phyloP scores from a whole-genome alignment of 2,888 invertebrate species.

The Apodemia duryi region DNA sequence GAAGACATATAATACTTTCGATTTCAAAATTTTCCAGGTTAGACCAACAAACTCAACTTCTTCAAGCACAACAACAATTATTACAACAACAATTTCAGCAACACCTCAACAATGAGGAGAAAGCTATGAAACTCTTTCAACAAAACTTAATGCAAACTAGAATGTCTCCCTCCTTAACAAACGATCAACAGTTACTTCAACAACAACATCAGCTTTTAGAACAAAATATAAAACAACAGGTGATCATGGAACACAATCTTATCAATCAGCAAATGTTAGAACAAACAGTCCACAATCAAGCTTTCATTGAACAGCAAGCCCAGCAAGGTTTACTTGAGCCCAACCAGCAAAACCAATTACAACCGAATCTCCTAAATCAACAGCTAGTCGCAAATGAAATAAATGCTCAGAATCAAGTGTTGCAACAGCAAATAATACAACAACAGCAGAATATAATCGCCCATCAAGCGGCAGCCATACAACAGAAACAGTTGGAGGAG shows the following conservation, averaged over 20 bases:
- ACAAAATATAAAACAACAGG: constrained; percentile 59
- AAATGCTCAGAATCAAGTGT: constrained; percentile 67
- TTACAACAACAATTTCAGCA: constrained; percentile 79
- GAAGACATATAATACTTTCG: neutral
- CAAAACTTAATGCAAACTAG: constrained; percentile 78
- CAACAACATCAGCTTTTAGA: constrained; percentile 56
- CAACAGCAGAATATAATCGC: constrained; percentile 68
- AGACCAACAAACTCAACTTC: constrained; percentile 65
- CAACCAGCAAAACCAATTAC: constrained; percentile 49
- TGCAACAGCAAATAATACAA: constrained; percentile 77
- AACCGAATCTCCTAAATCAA: constrained; percentile 54
- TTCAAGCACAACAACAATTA: constrained; percentile 68
- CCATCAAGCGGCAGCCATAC: constrained; percentile 70
- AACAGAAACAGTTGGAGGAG: constrained; percentile 68
- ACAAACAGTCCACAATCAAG: constrained; percentile 57
- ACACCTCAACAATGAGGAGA: constrained; percentile 68
- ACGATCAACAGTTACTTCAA: constrained; percentile 53
- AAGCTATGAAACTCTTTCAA: constrained; percentile 79
- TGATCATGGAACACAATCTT: constrained; percentile 70
- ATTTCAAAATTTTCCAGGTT: constrained; percentile 41
- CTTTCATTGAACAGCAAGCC: constrained; percentile 54
- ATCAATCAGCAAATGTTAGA: constrained; percentile 69
- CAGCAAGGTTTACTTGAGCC: constrained; percentile 53
- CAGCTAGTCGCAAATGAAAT: constrained; percentile 58
- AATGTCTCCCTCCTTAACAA: constrained; percentile 54